Percentiles rank a stretch among this genome's conserved stretches.
Evolutionary conservation across 2,113 vertebrate genomes (phyloP).

Genomic region (Myotis brandtii): DNA sequence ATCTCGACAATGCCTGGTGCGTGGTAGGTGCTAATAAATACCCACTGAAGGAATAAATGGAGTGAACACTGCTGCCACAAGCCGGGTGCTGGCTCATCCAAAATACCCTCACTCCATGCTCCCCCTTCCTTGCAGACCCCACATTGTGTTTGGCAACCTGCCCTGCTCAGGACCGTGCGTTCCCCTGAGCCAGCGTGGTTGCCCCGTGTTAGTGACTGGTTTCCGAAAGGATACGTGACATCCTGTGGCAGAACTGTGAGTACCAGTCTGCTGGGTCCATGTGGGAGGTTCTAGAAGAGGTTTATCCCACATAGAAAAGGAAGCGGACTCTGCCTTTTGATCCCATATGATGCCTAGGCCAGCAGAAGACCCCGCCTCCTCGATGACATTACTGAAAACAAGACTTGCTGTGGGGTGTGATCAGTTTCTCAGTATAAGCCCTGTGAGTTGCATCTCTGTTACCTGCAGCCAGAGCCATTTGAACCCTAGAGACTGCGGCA

Average conservation of each 20-base stretch:
- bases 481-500: rapidly evolving
- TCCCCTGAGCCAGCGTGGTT: background rate
- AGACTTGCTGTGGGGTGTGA: background rate
- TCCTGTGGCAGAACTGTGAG: background rate
- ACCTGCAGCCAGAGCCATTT: background rate
- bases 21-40: background rate
- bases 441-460: background rate
- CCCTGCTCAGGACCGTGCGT: background rate
- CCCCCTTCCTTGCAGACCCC: background rate
- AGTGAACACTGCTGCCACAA: background rate
- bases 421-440: background rate
- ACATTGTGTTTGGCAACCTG: background rate
- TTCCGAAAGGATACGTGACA: background rate
- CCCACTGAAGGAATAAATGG: background rate
- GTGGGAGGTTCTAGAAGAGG: background rate
- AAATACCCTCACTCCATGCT: rapidly evolving
- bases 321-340: background rate
- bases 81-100: background rate
- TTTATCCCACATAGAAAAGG: background rate
- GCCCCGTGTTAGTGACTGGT: background rate
- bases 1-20: background rate
- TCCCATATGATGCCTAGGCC: rapidly evolving
- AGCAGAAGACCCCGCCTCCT: background rate
- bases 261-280: background rate
- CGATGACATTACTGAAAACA: too few relatives aligned